A percentile compares a stretch with the other conserved stretches of the same genome.
These are phyloP conservation scores for Trichosurus vulpecula DNA, from an alignment of 2,797 vertebrate species.

Conservation along the genomic window DNA sequence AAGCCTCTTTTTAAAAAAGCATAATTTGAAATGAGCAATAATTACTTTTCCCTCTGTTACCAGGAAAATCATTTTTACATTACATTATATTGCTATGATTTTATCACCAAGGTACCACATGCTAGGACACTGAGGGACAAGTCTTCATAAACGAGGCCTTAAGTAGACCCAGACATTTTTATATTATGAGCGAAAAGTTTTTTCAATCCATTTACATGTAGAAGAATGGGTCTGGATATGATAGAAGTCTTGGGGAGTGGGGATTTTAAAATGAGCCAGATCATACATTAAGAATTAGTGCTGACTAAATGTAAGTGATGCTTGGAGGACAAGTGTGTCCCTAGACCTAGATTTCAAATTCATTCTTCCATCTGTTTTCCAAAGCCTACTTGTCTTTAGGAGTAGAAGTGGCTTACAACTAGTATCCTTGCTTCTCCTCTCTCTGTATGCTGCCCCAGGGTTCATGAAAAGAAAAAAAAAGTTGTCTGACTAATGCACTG, in stretches of 20 bases:
- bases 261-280: not conserved
- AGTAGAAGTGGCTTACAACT: not conserved
- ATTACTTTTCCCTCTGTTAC: conserved; percentile 8
- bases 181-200: not conserved
- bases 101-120: not conserved
- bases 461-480: not conserved
- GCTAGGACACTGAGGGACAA: conserved; percentile 18
- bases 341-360: not conserved
- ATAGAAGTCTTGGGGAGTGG: not conserved
- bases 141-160: conserved; percentile 21
- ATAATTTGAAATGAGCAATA: conserved; percentile 16
- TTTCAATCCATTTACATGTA: not conserved
- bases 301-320: not conserved
- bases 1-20: not conserved
- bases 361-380: not conserved
- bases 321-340: not conserved
- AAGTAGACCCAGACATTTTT: not conserved
- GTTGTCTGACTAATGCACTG: not conserved
- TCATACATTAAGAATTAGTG: not conserved
- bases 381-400: not conserved
- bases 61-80: not conserved
- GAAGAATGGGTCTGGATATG: not conserved
- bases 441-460: not conserved
- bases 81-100: not conserved
- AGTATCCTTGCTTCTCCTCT: not conserved